A percentile compares a stretch with the other conserved stretches of the same genome.
Conservation (phyloP, 2,797 vertebrate species). For the Sus cebifrons region DNA sequence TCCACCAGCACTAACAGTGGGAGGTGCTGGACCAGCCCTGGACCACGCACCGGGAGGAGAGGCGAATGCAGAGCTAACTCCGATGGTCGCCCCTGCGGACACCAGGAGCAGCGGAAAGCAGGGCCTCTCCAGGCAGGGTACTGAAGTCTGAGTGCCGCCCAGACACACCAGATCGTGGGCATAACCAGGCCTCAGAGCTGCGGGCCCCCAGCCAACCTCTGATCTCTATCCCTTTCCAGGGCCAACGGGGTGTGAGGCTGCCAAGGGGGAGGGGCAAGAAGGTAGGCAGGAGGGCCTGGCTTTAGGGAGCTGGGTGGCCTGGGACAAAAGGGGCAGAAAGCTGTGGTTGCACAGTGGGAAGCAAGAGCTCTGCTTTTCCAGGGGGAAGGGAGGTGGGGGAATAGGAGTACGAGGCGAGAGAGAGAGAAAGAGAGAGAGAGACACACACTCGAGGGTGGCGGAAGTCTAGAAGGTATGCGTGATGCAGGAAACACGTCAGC, state of each 20-base stretch:
- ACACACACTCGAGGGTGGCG: neutral
- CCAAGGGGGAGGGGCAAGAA: neutral
- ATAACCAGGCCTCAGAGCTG: neutral
- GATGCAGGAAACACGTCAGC: accelerated
- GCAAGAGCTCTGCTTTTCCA: neutral
- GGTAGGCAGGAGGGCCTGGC: neutral
- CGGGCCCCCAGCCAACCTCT: constrained; percentile 39
- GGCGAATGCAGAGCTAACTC: neutral
- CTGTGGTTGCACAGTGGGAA: neutral
- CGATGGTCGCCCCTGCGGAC: neutral
- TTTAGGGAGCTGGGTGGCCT: neutral
- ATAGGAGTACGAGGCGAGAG: constrained; percentile 22
- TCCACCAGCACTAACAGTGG: neutral
- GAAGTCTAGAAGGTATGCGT: neutral
- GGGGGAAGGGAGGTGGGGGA: neutral
- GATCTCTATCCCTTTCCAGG: constrained; percentile 63
- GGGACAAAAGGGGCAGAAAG: neutral
- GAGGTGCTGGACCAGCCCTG: neutral
- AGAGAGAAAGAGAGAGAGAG: neutral
- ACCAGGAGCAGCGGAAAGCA: neutral
- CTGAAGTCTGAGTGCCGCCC: neutral
- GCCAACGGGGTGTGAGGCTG: constrained; percentile 53
- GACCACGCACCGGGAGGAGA: neutral
- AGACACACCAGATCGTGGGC: neutral
- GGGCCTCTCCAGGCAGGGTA: neutral